Base-by-base conservation (phyloP, 2,113 vertebrate species). In the Cepphus grylle region DNA sequence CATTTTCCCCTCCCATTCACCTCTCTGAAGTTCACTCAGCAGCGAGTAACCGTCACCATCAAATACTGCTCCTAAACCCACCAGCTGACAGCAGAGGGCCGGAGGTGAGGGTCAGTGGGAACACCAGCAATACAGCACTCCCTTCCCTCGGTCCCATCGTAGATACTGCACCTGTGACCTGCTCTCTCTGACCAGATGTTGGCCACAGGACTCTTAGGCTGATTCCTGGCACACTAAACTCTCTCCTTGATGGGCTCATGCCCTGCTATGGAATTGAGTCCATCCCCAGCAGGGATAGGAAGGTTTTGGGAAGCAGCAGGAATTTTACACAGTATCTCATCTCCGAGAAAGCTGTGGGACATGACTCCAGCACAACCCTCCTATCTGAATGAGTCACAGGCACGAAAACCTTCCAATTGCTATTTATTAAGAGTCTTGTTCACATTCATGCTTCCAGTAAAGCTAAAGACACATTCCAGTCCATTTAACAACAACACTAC, bases 161-260 rank as follows among this genome's bases (percentile, higher is more conserved):
- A 12, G 0, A 14, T 4, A 13, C 47, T 4, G 22, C 2, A 4
- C 22, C 43, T 61, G 74, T 0, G 3, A 40, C 23, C 83, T 70
- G 49, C 63, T 40, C 30, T 5, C 40, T n/a, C 81, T 66, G 49
- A 29, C 12, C 45, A 53, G 49, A 6, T 16, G 23, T 70, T 63
- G 52, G 21, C 50, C n/a, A 30, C 25, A 63, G n/a, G 18, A 72
- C 11, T n/a, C 34, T 50, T 1, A 1, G 12, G 43, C 16, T 27
- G 43, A 77, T 34, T 53, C 59, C 56, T 56, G 38, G 30, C 27
- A 3, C 1, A 7, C 5, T 8, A 20, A 69, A 13, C 21, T 52
- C 12, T 11, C 42, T 45, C 40, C 56, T 36, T 10, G 29, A 65
- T 49, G 27, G 79, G 34, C 22, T 78, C 23, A 43, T 77, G 53